Evolutionary conservation across 2,888 invertebrate species (phyloP), one percentile per base, ranked within the genome.

Genomic region (Drosophila anceps): DNA sequence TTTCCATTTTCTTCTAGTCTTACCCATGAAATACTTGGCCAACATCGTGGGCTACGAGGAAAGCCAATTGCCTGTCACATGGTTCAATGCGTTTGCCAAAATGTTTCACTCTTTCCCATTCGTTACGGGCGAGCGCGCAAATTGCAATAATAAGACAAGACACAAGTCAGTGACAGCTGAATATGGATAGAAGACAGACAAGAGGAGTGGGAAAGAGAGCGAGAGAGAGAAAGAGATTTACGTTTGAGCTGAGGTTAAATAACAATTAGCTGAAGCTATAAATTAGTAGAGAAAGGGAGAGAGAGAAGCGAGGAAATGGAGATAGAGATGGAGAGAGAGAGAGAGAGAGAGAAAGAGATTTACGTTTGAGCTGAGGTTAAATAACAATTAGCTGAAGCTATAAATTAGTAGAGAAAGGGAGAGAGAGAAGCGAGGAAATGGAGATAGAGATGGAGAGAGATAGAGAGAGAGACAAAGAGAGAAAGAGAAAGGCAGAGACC

Each of bases 51-150:
- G n/a, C 18, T 5, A 13, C 39, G 4, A 29, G 13, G 29, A 27
- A 18, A 39, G n/a, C 54, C 54, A 39, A 39, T 27, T 39, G 69
- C 67, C 64, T 73, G 71, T 76, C 62, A 53, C 57, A 80, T 60
- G 89, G 57, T 86, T 88, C 76, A 88, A 69, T 84, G 84, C 69
- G 61, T 72, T 65, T 31, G 24, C 46, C 58, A 46, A 82, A 85
- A 53, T 53, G 35, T 24, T 53, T 35, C 51, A 24, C 33, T 37
- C 50, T 13, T 24, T 67, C 29, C n/a, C 15, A n/a, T 66, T 57
- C 43, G 86, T 75, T 81, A 62, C 76, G 69, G 70, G 51, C 69
- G 73, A 78, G 46, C 53, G 69, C 70, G 69, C 66, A 69, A 73
- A 77, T 72, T 70, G 76, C 53, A 46, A 29, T 55, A 44, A 27